Evolutionary conservation across 1,140 invertebrate species (phyloP).

Genomic region (Pseudachorutes palmiensis): DNA sequence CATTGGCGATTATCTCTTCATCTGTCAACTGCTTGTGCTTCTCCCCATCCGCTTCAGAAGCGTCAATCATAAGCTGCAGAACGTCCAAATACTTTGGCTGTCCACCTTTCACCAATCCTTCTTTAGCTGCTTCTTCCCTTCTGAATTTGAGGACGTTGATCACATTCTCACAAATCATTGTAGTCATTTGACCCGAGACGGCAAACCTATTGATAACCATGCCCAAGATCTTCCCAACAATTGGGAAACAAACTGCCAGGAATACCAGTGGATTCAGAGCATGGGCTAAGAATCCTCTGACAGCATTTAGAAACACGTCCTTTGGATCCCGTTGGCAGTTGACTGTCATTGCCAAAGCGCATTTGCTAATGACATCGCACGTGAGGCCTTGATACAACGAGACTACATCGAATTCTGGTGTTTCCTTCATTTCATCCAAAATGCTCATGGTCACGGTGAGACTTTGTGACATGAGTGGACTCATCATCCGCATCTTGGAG

Average conservation of each 20-base stretch:
- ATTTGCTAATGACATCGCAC: constrained; percentile 47
- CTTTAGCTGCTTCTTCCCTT: constrained; percentile 6
- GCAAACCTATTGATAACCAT: constrained; percentile 40
- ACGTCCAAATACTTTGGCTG: constrained; percentile 13
- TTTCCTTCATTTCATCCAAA: constrained; percentile 19
- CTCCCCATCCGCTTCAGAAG: constrained; percentile 17
- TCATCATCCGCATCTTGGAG: constrained; percentile 47
- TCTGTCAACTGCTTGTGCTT: constrained; percentile 39
- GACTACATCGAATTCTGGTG: constrained; percentile 39
- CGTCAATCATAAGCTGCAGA: constrained; percentile 30
- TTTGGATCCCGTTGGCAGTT: constrained; percentile 44
- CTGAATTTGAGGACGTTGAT: constrained; percentile 38
- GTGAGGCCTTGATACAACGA: constrained; percentile 47
- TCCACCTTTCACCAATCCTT: not conserved
- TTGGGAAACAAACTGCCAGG: constrained; percentile 41
- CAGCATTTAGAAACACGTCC: constrained; percentile 41
- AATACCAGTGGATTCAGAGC: constrained; percentile 40
- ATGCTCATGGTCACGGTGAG: constrained; percentile 31
- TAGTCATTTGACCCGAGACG: constrained; percentile 41
- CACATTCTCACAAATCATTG: constrained; percentile 41
- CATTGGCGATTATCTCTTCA: constrained; percentile 45
- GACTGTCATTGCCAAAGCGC: constrained; percentile 46
- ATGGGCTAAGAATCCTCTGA: constrained; percentile 41
- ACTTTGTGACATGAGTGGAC: constrained; percentile 40
- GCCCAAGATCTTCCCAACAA: constrained; percentile 36